A percentile compares a stretch with the other conserved stretches of the same genome.
phyloP scores from a whole-genome alignment of 2,113 vertebrate species.

The Rhynchopsitta pachyrhyncha region DNA sequence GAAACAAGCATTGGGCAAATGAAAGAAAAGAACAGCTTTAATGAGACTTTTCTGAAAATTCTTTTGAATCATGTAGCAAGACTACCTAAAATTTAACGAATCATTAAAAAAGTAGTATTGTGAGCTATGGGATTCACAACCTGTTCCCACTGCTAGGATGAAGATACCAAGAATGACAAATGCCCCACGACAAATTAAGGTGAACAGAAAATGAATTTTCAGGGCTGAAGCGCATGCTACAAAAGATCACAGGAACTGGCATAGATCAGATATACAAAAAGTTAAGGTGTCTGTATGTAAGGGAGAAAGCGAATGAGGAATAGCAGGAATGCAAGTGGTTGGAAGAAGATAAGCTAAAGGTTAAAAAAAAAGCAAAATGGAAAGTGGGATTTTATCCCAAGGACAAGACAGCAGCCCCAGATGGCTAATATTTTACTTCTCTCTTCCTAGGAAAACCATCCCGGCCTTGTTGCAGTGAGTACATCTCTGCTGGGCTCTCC shows the following conservation, averaged over 20 bases:
- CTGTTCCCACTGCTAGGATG: background rate
- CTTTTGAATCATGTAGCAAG: background rate
- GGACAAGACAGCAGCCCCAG: background rate
- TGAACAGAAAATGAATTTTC: background rate
- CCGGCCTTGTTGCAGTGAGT: background rate
- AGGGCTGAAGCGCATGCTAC: background rate
- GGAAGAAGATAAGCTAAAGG: background rate
- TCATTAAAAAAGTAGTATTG: background rate
- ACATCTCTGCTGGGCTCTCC: background rate
- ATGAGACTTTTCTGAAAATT: background rate
- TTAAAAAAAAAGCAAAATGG: background rate
- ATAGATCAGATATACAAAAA: background rate
- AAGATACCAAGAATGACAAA: background rate
- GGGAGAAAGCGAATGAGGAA: background rate
- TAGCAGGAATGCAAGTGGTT: background rate
- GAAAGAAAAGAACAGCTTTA: background rate
- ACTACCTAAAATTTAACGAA: background rate
- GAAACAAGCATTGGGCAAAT: background rate
- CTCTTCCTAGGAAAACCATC: background rate
- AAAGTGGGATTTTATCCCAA: background rate
- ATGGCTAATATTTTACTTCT: accelerated
- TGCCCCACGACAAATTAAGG: background rate
- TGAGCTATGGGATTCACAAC: background rate
- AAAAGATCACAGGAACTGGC: background rate
- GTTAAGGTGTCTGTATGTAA: background rate